These are phyloP conservation scores for Argentina silus DNA, from an alignment of 2,797 vertebrate genomes.

Conservation along the genomic window DNA sequence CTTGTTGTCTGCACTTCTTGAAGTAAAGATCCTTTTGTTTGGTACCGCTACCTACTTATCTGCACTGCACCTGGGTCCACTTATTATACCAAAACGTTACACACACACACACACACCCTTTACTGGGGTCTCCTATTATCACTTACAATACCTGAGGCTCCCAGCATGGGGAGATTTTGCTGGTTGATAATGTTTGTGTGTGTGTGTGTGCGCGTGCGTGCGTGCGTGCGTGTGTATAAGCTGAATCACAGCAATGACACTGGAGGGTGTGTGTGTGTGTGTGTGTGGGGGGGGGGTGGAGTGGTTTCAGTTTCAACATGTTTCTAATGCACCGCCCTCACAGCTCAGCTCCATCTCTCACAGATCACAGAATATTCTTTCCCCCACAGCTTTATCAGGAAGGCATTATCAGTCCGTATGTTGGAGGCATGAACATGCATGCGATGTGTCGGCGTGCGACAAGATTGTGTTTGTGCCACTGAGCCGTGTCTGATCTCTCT, in stretches of 20 bases:
- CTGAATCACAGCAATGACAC: too few species aligned
- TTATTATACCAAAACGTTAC: too few species aligned
- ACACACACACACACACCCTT: neutral
- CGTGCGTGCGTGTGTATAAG: neutral
- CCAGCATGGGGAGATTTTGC: neutral
- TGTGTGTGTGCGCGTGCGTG: too few species aligned
- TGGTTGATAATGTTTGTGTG: neutral
- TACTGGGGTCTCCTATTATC: neutral
- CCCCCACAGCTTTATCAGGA: neutral
- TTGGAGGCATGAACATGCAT: neutral
- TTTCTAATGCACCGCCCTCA: neutral
- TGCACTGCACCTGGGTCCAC: too few species aligned
- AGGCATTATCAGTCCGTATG: conserved; percentile 11
- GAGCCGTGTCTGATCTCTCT: neutral
- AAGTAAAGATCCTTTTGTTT: too few species aligned
- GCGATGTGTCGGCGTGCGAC: conserved; percentile 11
- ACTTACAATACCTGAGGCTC: neutral
- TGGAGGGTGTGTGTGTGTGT: neutral
- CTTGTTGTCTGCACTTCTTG: too few species aligned
- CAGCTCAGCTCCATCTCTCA: neutral
- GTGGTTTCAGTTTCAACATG: neutral
- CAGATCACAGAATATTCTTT: neutral
- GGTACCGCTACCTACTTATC: too few species aligned
- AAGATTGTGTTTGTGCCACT: conserved; percentile 5
- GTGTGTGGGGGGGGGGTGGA: neutral